These are phyloP conservation scores for Rhamphomyia laevipes DNA, from an alignment of 2,888 invertebrate genomes.

Conservation along the genomic window DNA sequence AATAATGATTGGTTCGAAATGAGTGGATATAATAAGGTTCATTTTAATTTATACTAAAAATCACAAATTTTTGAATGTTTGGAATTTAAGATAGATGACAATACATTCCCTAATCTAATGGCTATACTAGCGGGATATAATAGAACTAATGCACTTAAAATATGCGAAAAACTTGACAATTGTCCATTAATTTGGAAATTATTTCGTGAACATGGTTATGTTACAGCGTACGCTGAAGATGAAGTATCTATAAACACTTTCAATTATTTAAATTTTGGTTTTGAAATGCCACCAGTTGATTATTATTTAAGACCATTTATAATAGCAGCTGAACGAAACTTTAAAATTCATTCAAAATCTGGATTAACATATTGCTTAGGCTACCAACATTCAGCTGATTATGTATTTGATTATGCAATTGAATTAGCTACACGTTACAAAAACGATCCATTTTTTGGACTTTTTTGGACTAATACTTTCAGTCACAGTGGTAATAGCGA, in stretches of 20 bases:
- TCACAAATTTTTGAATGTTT: no score
- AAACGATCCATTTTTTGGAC: constrained; percentile 49
- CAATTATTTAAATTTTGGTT: constrained; percentile 54
- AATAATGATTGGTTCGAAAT: constrained; percentile 54
- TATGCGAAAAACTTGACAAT: constrained; percentile 50
- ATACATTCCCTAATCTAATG: constrained; percentile 78
- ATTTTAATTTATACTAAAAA: neutral
- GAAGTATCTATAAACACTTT: constrained; percentile 50
- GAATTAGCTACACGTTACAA: constrained; percentile 51
- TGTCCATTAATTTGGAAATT: constrained; percentile 68
- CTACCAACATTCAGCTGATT: constrained; percentile 46
- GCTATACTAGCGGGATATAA: constrained; percentile 60
- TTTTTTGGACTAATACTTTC: constrained; percentile 63
- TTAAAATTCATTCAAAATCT: constrained; percentile 32
- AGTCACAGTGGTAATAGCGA: constrained; percentile 55
- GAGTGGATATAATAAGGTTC: constrained; percentile 54
- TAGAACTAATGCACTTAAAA: constrained; percentile 32
- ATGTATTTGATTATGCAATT: constrained; percentile 53
- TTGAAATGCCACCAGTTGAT: constrained; percentile 58
- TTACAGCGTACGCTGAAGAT: constrained; percentile 73
- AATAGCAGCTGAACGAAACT: constrained; percentile 47
- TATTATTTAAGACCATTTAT: constrained; percentile 64
- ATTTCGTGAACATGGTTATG: constrained; percentile 57
- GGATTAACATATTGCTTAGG: constrained; percentile 45
- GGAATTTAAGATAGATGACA: constrained; percentile 60